Base-by-base conservation (phyloP, 2,113 vertebrate species). In the Bettongia penicillata region DNA sequence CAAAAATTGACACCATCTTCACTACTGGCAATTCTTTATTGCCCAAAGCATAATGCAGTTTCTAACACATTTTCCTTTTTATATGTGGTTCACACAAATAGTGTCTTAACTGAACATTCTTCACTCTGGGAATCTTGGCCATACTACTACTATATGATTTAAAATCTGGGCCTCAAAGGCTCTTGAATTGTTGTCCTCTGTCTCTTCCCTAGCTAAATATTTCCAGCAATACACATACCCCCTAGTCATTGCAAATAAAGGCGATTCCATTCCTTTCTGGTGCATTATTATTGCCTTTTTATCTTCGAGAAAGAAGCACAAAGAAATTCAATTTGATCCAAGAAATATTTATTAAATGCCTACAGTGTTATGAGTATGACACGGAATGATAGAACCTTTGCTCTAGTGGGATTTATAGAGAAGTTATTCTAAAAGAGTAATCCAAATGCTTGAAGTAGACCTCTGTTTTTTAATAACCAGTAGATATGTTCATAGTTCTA, bases 211-310 rank as follows among this genome's bases (percentile, higher is more conserved):
- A 31, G 0, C 68, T 2, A 61, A 28, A 90, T 1, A 51, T 8
- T 48, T 9, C 47, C 2, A 77, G 19, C 52, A 1, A 55, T 7
- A 57, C 8, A 92, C 1, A 93, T 1, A 90, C 3, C 8, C 50
- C 31, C 77, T 23, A 93, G 10, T 9, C 24, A 19, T n/a, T 96
- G 94, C 53, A 95, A 95, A 11, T 6, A 48, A 93, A 93, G n/a
- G 43, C 10, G 47, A 47, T 47, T 96, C 2, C 91, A 19, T 68
- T 77, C 37, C 6, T 92, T 92, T 93, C 77, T 89, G 12, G 4
- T 92, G 55, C 68, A 61, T 90, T 5, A 52, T 68, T 43, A 84
- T 6, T 43, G n/a, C 1, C 68, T 84, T 23, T 43, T 43, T 84
- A 43, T 43, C n/a, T 16, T 22, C 3, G 57, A 68, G 31, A 68